Evolutionary conservation across 2,797 vertebrate genomes (phyloP), one percentile per base, ranked within the genome.

Genomic region (Neostethus bicornis): DNA sequence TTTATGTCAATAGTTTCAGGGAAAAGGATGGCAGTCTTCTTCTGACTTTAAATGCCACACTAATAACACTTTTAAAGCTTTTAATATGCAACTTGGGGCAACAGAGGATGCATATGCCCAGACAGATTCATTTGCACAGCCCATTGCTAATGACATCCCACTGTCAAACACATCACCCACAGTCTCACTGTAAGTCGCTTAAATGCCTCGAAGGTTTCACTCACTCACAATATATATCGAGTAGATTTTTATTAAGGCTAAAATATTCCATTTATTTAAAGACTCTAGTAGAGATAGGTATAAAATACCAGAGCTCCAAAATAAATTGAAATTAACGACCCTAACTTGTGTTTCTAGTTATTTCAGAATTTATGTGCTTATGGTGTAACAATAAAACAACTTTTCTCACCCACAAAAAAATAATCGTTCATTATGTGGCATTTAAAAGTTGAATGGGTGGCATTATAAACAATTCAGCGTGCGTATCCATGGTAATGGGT

Each of bases 1-100:
- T 80, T 87, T 88, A 83, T 77, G 77, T 85, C 81, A 83, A 78
- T 87, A 87, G 83, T 87, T 87, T 74, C 58, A 77, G 70, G 83
- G 64, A 47, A 80, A 53, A 70, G 70, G 62, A 66, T 78, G 68
- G 28, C 59, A 49, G 66, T 51, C 29, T 48, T 44, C 38, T 77
- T 81, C 65, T 57, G 56, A 59, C n/a, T n/a, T n/a, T n/a, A n/a
- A n/a, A n/a, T n/a, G n/a, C 64, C 53, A 63, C 5, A 53, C 72
- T 87, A 83, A 83, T 77, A 77, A 81, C 75, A 74, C 79, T 83
- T 85, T 85, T 83, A 87, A 81, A 79, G 76, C 51, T 55, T 87
- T 83, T 87, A 87, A 86, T 87, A 74, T 87, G 71, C 73, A 65
- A 85, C 72, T 83, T 42, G 48, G 77, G 75, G 80, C 62, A 57